These are phyloP conservation scores for Dermatemys mawii DNA, from an alignment of 2,113 vertebrate species.

Conservation along the genomic window DNA sequence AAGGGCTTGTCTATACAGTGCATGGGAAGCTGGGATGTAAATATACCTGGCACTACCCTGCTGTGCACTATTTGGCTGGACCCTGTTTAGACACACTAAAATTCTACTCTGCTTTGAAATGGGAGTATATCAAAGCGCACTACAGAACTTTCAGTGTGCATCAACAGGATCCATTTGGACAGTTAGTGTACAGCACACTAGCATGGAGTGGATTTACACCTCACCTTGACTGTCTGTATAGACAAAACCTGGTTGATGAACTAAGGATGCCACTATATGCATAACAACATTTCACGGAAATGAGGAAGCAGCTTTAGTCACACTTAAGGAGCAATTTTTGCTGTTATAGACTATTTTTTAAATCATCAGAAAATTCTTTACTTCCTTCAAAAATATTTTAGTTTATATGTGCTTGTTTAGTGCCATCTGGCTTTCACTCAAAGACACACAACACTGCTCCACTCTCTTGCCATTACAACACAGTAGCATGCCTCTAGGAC, in stretches of 20 bases:
- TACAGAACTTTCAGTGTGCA: neutral
- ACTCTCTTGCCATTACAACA: fast-evolving
- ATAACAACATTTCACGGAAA: neutral
- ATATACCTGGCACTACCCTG: neutral
- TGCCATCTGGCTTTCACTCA: neutral
- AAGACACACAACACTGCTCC: neutral
- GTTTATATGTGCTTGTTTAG: fast-evolving
- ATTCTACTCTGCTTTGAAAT: neutral
- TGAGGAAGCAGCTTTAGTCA: neutral
- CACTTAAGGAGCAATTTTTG: neutral
- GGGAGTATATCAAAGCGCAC: neutral
- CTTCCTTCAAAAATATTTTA: neutral
- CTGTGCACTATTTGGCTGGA: neutral
- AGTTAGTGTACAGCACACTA: too few species aligned
- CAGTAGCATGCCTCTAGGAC: neutral
- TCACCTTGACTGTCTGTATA: neutral
- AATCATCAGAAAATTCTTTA: neutral
- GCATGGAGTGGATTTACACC: neutral
- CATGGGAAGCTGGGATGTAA: neutral
- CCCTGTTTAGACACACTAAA: neutral
- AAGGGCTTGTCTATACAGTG: neutral
- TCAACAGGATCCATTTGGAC: too few species aligned
- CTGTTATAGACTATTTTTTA: neutral
- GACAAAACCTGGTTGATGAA: neutral
- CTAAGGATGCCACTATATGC: neutral